Conservation (phyloP, 2,797 vertebrate species). For the Anisognathus igniventris region DNA sequence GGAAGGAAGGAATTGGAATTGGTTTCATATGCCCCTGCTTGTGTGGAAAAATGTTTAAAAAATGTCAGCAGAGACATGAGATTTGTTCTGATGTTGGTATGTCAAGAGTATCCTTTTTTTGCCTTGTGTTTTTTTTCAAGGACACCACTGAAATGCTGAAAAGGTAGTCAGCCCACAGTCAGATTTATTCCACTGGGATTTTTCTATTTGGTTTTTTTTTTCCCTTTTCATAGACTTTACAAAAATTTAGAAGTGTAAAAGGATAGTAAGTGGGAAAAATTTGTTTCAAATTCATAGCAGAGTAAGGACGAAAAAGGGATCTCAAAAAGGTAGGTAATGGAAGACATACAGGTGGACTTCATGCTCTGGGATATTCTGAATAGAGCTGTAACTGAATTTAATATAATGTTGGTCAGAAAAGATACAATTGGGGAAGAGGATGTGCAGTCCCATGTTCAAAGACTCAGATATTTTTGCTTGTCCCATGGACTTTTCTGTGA, state of each 20-base stretch:
- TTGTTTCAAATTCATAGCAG: not conserved
- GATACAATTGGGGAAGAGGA: not conserved
- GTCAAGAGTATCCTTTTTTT: not conserved
- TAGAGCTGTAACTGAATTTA: not conserved
- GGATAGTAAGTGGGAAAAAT: not conserved
- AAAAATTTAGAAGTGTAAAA: not conserved
- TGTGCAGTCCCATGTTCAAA: not conserved
- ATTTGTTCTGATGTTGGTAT: not conserved
- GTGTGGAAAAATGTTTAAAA: not conserved
- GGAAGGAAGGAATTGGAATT: not conserved
- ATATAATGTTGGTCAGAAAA: not conserved
- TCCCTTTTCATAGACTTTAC: not conserved
- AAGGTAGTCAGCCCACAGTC: not conserved
- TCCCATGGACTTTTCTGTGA: not conserved
- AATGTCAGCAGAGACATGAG: not conserved
- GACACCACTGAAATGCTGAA: not conserved
- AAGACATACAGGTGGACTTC: not conserved
- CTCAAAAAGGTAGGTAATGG: not conserved
- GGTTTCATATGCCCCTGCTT: slow-evolving; percentile 1
- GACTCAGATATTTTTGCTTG: not conserved
- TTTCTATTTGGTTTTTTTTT: not conserved
- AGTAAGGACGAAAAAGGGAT: not conserved
- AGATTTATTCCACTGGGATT: not conserved
- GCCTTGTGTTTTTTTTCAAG: not conserved
- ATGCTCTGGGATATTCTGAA: not conserved